These are phyloP conservation scores for Valencia hispanica DNA, from an alignment of 2,797 vertebrate genomes.

Conservation along the genomic window DNA sequence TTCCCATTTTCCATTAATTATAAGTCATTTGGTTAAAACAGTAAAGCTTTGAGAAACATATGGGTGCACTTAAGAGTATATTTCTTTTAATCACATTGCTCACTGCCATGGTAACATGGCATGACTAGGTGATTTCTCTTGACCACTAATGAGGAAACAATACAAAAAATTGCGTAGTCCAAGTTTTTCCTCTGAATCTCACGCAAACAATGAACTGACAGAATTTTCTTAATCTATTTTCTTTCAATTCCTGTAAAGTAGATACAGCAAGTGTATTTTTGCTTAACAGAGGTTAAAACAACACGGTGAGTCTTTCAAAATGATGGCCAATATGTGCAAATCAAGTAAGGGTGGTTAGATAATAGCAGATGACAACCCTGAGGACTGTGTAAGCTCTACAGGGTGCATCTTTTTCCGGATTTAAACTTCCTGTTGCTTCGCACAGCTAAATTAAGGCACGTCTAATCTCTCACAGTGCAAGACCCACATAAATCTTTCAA, in stretches of 20 bases:
- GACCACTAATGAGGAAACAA: neutral
- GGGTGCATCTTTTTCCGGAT: neutral
- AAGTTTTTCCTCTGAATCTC: neutral
- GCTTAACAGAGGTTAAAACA: neutral
- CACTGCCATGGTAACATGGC: neutral
- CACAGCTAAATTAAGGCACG: neutral
- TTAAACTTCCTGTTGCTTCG: constrained; percentile 10
- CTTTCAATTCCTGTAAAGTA: neutral
- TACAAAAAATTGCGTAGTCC: neutral
- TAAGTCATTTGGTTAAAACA: neutral
- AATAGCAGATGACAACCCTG: neutral
- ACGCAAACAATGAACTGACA: neutral
- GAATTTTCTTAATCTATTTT: neutral
- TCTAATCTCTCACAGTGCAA: constrained; percentile 1
- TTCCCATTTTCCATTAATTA: neutral
- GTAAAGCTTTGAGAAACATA: neutral
- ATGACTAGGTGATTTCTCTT: neutral
- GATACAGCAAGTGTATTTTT: neutral
- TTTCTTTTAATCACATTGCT: neutral
- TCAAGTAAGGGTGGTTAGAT: neutral
- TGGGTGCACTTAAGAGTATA: too few relatives aligned
- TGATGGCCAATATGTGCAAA: neutral
- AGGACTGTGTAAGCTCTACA: constrained; percentile 5
- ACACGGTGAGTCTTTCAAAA: neutral
- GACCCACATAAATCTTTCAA: neutral